Evolutionary conservation across 2,797 vertebrate genomes (phyloP).

Genomic region (Enteromius thamalakanensis): DNA sequence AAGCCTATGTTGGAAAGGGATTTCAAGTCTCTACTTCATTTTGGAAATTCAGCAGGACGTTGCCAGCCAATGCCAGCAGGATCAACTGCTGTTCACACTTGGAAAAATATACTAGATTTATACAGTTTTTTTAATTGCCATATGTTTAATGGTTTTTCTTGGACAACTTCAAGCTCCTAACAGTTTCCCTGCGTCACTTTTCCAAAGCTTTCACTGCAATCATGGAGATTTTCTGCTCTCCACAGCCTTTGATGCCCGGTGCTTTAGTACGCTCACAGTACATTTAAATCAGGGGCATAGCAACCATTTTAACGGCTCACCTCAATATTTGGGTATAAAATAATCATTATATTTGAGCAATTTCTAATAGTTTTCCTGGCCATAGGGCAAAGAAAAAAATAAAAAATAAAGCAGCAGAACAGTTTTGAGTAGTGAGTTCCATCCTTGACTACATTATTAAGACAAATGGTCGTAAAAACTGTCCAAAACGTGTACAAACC

Average conservation of each 20-base stretch:
- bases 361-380: not conserved
- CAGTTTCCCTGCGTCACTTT: slow-evolving; percentile 35
- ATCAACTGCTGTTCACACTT: slow-evolving; percentile 69
- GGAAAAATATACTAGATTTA: slow-evolving; percentile 64
- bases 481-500: too few relatives aligned
- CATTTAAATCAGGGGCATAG: not conserved
- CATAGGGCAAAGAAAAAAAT: not conserved
- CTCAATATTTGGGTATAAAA: not conserved
- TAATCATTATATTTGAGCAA: not conserved
- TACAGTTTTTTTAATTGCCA: slow-evolving; percentile 59
- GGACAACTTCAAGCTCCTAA: slow-evolving; percentile 44
- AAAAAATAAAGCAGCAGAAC: too few relatives aligned
- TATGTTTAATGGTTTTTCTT: slow-evolving; percentile 63
- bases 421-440: not conserved
- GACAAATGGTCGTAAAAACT: too few relatives aligned
- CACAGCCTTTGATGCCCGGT: slow-evolving; percentile 16
- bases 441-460: too few relatives aligned
- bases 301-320: not conserved
- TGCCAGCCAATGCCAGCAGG: slow-evolving; percentile 68
- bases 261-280: not conserved
- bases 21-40: slow-evolving; percentile 67
- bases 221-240: slow-evolving; percentile 41
- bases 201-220: slow-evolving; percentile 37
- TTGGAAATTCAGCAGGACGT: slow-evolving; percentile 75
- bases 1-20: slow-evolving; percentile 64